phyloP scores from a whole-genome alignment of 2,113 vertebrate species.

The Pongo abelii region DNA sequence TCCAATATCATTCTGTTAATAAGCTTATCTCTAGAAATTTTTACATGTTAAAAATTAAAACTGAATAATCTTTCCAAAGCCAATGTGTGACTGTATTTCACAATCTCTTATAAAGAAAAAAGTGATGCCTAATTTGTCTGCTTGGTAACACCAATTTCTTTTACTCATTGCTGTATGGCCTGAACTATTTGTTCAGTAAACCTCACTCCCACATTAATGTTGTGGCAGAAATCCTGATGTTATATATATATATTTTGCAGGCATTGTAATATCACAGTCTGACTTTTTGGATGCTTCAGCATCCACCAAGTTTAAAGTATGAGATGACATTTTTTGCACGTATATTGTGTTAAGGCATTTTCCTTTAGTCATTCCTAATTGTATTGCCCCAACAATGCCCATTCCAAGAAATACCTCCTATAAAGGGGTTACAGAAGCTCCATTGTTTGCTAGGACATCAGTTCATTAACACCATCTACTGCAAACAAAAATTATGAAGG shows the following conservation, averaged over 20 bases:
- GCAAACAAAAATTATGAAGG: constrained; percentile 79
- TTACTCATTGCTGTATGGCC: constrained; percentile 86
- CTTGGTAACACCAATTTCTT: constrained; percentile 84
- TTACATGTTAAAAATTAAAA: constrained; percentile 34
- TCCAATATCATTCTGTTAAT: constrained; percentile 91
- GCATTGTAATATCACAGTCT: constrained; percentile 92
- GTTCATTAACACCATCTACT: constrained; percentile 91
- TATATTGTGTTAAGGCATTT: constrained; percentile 88
- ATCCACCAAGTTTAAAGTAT: constrained; percentile 87
- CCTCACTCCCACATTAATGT: constrained; percentile 88
- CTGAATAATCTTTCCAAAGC: not conserved
- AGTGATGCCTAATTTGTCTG: constrained; percentile 85
- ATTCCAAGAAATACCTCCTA: constrained; percentile 93
- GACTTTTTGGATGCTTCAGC: constrained; percentile 85
- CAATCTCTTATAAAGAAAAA: constrained; percentile 81
- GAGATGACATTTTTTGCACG: constrained; percentile 86
- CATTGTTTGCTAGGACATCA: constrained; percentile 91
- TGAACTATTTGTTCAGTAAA: constrained; percentile 88
- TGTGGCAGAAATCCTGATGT: constrained; percentile 91
- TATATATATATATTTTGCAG: constrained; percentile 82
- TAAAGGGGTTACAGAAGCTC: constrained; percentile 90
- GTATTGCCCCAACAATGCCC: constrained; percentile 89
- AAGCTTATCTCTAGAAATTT: constrained; percentile 92
- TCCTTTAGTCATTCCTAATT: constrained; percentile 87
- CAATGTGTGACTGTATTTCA: constrained; percentile 78